These are phyloP conservation scores for Syrphus vitripennis DNA, from an alignment of 2,888 invertebrate genomes.

Conservation along the genomic window DNA sequence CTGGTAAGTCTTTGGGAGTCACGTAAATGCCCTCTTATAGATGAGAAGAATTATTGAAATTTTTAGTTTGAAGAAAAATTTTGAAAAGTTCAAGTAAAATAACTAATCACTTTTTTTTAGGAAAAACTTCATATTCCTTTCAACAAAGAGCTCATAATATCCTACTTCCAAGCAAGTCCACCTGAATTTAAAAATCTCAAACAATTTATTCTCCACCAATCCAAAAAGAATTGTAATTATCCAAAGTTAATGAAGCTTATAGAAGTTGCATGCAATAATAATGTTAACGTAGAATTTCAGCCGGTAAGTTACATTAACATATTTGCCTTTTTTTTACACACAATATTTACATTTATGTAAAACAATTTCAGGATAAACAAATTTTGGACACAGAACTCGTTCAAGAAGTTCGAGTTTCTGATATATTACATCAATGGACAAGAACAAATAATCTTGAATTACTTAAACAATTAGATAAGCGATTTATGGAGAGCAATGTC, in stretches of 20 bases:
- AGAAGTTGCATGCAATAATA: constrained; percentile 76
- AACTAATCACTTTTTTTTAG: no score
- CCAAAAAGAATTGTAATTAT: constrained; percentile 79
- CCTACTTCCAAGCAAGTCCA: constrained; percentile 73
- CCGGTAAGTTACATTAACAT: constrained; percentile 76
- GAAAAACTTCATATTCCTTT: constrained; percentile 78
- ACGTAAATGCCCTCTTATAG: no score
- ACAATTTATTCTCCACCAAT: constrained; percentile 77
- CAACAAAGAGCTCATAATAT: constrained; percentile 76
- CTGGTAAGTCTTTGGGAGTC: constrained; percentile 73
- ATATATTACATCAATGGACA: constrained; percentile 78
- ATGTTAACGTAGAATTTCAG: constrained; percentile 77
- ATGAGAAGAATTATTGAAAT: no score
- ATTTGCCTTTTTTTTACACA: no score
- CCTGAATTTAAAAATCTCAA: constrained; percentile 75
- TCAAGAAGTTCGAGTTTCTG: constrained; percentile 76
- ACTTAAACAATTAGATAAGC: constrained; percentile 77
- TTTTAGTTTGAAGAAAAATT: no score
- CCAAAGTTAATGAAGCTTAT: constrained; percentile 78
- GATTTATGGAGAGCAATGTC: constrained; percentile 79
- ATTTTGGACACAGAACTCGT: constrained; percentile 74
- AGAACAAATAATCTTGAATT: constrained; percentile 77
- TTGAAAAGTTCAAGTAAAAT: no score
- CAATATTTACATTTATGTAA: neutral
- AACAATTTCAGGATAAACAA: constrained; percentile 72